These are phyloP conservation scores for Aptenodytes patagonicus DNA, from an alignment of 2,113 vertebrate species.

Conservation along the genomic window DNA sequence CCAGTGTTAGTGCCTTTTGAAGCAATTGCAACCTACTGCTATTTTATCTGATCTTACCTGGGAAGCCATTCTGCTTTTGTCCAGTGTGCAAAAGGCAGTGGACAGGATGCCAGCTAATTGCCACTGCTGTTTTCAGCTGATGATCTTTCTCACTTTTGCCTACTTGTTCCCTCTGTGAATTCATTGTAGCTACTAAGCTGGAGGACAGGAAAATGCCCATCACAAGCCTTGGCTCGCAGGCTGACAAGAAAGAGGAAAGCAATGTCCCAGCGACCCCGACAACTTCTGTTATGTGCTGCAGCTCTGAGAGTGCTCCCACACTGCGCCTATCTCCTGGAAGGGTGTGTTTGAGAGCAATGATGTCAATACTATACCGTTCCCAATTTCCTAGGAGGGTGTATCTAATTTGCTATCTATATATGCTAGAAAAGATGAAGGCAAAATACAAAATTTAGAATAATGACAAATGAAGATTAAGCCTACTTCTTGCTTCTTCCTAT, in stretches of 20 bases:
- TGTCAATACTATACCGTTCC: background rate
- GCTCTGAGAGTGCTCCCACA: background rate
- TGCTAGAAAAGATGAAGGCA: background rate
- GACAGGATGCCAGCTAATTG: background rate
- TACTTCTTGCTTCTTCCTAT: background rate
- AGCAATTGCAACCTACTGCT: background rate
- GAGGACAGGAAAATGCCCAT: background rate
- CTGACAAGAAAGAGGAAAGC: background rate
- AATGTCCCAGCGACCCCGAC: background rate
- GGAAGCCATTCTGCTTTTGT: background rate
- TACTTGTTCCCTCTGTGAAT: background rate
- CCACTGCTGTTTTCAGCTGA: background rate
- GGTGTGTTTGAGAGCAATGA: background rate
- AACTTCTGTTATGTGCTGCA: background rate
- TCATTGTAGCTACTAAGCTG: background rate
- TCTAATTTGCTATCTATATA: background rate
- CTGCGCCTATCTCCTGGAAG: background rate
- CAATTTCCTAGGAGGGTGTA: background rate
- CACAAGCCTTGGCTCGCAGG: background rate
- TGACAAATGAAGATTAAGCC: background rate
- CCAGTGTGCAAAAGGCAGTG: background rate
- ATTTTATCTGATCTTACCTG: background rate
- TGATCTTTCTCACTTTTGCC: background rate
- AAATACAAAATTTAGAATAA: background rate
- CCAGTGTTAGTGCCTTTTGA: background rate